Conservation (phyloP, 2,797 vertebrate genomes). For the Enteromius viviparus region DNA sequence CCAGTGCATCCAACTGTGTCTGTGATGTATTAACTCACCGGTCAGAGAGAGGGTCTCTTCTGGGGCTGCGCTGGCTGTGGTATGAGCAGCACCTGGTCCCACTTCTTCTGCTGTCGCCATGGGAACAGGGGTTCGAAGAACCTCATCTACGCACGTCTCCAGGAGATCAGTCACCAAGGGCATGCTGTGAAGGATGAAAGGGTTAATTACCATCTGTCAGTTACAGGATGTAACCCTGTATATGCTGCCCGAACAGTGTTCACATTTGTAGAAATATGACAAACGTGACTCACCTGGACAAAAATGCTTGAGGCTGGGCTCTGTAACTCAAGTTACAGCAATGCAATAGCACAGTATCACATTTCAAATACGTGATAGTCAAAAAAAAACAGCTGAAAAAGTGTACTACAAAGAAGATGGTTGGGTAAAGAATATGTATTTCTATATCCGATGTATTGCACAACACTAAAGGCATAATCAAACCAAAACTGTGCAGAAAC, state of each 20-base stretch:
- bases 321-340: neutral
- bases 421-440: neutral
- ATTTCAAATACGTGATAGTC: neutral
- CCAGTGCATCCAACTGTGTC: neutral
- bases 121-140: constrained; percentile 66
- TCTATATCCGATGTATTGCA: neutral
- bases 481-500: neutral
- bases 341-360: neutral
- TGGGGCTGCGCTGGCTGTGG: constrained; percentile 43
- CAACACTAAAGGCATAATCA: neutral
- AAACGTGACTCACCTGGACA: constrained; percentile 53
- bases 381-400: neutral
- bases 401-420: neutral
- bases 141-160: constrained; percentile 83
- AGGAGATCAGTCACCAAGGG: constrained; percentile 79
- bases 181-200: constrained; percentile 73
- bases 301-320: constrained; percentile 10
- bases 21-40: constrained; percentile 66
- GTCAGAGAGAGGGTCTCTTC: constrained; percentile 69
- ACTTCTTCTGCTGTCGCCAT: constrained; percentile 72
- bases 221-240: neutral
- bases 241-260: constrained; percentile 7
- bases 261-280: constrained; percentile 3
- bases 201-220: constrained; percentile 31
- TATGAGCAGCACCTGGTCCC: constrained; percentile 59